Evolutionary conservation across 2,113 vertebrate species (phyloP), one percentile per base, ranked within the genome.

Genomic region (Ceuthmochares aereus): DNA sequence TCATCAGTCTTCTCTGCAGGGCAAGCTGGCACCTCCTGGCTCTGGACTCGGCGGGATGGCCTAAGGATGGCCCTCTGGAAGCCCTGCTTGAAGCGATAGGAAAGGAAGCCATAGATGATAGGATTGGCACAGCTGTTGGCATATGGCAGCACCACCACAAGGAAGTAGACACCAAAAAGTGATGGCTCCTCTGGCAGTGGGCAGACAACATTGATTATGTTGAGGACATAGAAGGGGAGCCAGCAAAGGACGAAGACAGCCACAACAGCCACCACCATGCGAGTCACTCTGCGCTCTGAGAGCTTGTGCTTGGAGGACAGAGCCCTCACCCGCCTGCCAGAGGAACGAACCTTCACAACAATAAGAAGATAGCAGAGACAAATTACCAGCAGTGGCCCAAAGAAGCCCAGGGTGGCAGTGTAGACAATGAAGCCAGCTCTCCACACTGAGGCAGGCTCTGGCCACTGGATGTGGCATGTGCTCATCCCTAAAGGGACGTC

Each of bases 101-200:
- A 99, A 79, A 99, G 98, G 96, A 99, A 99, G 77, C 99, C 99
- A 0, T 99, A 99, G 58, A 99, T 98, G 72, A 99, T 98, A 75
- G 99, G 99, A 83, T 99, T 99, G 92, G 99, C 99, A 1, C 99
- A 99, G 96, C 99, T 99, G 98, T 99, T 99, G 67, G 99, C 98
- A 0, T 99, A 99, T 0, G 99, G 99, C 86, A 99, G 98, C n/a
- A 99, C 99, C 55, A 99, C 99, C 23, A 99, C 99, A 3, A 99
- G 98, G 91, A 99, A 99, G 97, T 99, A 99, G 83, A 99, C 97
- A 3, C 99, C 99, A 2, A 99, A 98, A 92, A 98, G 97, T 54
- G 98, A 98, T 0, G 99, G 98, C 89, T 99, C 99, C 58, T 98
- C 98, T 0, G 99, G 99, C 90, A 99, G 97, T 1, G 99, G 98